Evolutionary conservation across 2,113 vertebrate species (phyloP).

Genomic region (Corythornis cristatus): DNA sequence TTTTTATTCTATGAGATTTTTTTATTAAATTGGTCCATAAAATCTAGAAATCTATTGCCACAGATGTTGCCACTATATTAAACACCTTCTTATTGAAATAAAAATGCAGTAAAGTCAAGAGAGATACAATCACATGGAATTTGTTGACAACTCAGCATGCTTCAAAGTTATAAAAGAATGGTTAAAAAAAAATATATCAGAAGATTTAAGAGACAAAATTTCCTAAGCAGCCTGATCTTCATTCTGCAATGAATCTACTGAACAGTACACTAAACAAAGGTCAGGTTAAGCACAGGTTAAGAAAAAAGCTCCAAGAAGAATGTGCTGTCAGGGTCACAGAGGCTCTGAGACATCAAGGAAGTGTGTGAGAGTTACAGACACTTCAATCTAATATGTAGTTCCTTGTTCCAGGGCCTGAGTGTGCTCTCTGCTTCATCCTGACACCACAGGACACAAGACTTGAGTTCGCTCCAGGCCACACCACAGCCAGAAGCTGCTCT

Average conservation of each 20-base stretch:
- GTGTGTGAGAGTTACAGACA: not conserved
- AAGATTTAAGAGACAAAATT: constrained; percentile 35
- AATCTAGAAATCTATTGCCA: not conserved
- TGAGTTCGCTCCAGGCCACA: not conserved
- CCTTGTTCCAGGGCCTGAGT: not conserved
- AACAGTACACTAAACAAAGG: constrained; percentile 53
- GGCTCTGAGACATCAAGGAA: not conserved
- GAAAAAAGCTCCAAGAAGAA: constrained; percentile 17
- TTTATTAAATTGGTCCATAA: not conserved
- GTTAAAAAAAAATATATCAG: not conserved
- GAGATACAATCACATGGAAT: not conserved
- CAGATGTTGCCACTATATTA: not conserved
- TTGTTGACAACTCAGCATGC: not conserved
- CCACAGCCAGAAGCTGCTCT: not conserved
- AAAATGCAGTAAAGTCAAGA: not conserved
- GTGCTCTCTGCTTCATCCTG: not conserved
- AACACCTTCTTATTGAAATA: not conserved
- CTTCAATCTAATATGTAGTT: not conserved
- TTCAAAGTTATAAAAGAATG: not conserved
- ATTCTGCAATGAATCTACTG: constrained; percentile 29
- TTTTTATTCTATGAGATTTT: not conserved
- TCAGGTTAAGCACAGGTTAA: constrained; percentile 49
- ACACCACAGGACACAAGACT: not conserved
- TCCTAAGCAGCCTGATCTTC: not conserved
- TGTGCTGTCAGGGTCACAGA: constrained; percentile 21